phyloP scores from a whole-genome alignment of 2,888 invertebrate genomes.

The Agrilus mali region DNA sequence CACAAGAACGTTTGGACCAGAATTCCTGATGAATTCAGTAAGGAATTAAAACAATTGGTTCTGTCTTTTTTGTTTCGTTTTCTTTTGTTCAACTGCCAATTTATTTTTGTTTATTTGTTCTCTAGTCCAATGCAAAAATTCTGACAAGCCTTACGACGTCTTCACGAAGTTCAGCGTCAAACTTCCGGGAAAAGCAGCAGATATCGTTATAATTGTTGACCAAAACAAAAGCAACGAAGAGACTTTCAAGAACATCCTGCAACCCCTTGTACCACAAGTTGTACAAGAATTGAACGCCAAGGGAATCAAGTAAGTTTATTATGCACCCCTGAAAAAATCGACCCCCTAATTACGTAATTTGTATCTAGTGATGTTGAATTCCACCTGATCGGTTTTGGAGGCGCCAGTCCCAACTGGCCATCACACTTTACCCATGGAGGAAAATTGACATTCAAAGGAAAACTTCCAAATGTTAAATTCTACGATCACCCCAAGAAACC shows the following conservation, averaged over 20 bases:
- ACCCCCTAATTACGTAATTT: too few relatives aligned
- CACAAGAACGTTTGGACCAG: slow-evolving; percentile 44
- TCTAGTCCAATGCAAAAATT: slow-evolving; percentile 36
- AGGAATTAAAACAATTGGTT: slow-evolving; percentile 14
- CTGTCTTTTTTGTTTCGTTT: too few relatives aligned
- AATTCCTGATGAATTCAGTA: slow-evolving; percentile 53
- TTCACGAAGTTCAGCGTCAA: slow-evolving; percentile 54
- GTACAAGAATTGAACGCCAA: slow-evolving; percentile 47
- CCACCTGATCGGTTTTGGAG: slow-evolving; percentile 46
- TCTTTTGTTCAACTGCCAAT: background rate
- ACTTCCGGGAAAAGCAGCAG: slow-evolving; percentile 61
- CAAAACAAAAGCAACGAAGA: slow-evolving; percentile 47
- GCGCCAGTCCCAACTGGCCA: slow-evolving; percentile 41
- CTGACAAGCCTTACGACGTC: slow-evolving; percentile 33
- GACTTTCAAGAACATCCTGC: slow-evolving; percentile 48
- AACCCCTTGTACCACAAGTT: slow-evolving; percentile 46
- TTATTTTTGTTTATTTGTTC: background rate
- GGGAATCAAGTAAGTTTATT: slow-evolving; percentile 44
- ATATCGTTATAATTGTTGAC: slow-evolving; percentile 69
- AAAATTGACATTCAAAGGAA: slow-evolving; percentile 36
- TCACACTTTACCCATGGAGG: slow-evolving; percentile 43
- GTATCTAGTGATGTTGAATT: slow-evolving; percentile 42
- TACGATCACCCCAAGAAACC: slow-evolving; percentile 19
- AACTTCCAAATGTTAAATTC: slow-evolving; percentile 33
- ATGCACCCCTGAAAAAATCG: background rate